phyloP scores from a whole-genome alignment of 2,113 vertebrate genomes.

The Lonchura striata region DNA sequence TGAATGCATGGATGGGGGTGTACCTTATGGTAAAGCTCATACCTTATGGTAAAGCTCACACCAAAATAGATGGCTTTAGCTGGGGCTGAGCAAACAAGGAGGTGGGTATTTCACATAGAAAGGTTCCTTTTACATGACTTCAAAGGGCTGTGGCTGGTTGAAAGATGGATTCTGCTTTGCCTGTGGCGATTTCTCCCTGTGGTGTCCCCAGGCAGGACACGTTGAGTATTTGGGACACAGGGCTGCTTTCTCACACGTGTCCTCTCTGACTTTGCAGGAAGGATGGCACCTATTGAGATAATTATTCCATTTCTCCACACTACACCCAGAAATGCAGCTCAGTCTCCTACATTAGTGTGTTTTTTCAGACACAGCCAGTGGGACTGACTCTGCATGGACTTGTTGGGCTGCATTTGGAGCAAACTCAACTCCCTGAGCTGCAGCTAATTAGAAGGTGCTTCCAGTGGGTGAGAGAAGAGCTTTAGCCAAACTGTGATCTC shows the following conservation, averaged over 20 bases:
- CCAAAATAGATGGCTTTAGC: not conserved
- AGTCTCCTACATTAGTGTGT: not conserved
- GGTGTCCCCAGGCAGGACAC: not conserved
- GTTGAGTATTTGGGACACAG: fast-evolving
- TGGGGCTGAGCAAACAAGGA: not conserved
- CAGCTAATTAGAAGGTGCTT: constrained; percentile 4
- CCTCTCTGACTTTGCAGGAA: not conserved
- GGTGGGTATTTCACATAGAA: not conserved
- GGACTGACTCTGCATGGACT: not conserved
- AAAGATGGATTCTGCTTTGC: not conserved
- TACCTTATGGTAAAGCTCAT: not conserved
- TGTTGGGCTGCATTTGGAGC: not conserved
- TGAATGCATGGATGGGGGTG: not conserved
- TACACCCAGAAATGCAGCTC: not conserved
- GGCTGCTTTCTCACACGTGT: not conserved
- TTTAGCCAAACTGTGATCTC: not conserved
- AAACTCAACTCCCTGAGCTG: not conserved
- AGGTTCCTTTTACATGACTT: not conserved
- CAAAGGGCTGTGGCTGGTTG: not conserved
- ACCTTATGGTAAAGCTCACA: not conserved
- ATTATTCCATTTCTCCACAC: not conserved
- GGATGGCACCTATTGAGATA: not conserved
- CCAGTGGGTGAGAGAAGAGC: not conserved
- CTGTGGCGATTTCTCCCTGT: fast-evolving
- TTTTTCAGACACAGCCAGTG: not conserved